Conservation (phyloP, 1,140 invertebrate species). For the Drosophila lacteicornis region DNA sequence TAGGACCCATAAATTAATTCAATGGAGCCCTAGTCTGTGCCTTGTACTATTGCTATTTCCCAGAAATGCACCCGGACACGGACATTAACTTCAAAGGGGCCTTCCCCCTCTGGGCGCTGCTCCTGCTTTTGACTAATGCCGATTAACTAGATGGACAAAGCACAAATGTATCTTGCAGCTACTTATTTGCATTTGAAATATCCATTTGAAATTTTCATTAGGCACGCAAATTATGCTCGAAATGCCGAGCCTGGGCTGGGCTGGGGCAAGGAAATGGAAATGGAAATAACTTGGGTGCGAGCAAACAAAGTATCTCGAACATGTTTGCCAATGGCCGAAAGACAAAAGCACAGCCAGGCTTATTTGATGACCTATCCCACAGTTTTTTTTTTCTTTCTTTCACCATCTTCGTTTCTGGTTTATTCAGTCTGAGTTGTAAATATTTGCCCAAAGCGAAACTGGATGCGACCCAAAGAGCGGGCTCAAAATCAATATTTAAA, state of each 20-base stretch:
- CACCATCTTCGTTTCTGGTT: slow-evolving; percentile 2
- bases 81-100: slow-evolving; percentile 24
- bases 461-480: slow-evolving; percentile 28
- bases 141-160: slow-evolving; percentile 25
- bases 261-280: slow-evolving; percentile 9
- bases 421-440: slow-evolving; percentile 41
- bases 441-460: slow-evolving; percentile 50
- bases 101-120: neutral
- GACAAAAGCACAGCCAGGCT: slow-evolving; percentile 29
- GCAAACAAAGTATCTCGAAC: slow-evolving; percentile 47
- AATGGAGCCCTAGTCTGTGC: neutral
- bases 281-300: slow-evolving; percentile 12
- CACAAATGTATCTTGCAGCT: slow-evolving; percentile 32
- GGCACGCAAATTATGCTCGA: slow-evolving; percentile 69
- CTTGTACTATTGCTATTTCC: neutral
- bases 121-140: slow-evolving; percentile 8
- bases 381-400: neutral
- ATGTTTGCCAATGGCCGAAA: slow-evolving; percentile 32
- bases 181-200: slow-evolving; percentile 59
- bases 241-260: slow-evolving; percentile 11
- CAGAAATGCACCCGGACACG: slow-evolving; percentile 9
- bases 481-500: slow-evolving; percentile 74
- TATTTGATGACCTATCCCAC: slow-evolving; percentile 61
- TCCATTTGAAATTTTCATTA: slow-evolving; percentile 63
- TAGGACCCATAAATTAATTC: slow-evolving; percentile 30